These are phyloP conservation scores for Polypterus senegalus DNA, from an alignment of 2,113 vertebrate species.

Conservation along the genomic window DNA sequence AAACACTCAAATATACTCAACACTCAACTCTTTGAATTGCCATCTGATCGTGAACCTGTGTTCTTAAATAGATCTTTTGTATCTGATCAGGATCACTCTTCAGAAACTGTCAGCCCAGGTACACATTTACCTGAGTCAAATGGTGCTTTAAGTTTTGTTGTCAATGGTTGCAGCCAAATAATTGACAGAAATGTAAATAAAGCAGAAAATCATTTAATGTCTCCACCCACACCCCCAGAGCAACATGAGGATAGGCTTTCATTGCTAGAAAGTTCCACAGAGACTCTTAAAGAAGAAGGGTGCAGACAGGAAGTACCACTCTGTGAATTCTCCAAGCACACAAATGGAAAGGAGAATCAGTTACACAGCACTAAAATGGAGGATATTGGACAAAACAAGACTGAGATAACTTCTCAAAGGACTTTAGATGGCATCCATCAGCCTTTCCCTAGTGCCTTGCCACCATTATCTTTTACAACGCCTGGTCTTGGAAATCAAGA, in stretches of 20 bases:
- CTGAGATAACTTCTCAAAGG: conserved; percentile 42
- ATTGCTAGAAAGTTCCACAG: conserved; percentile 64
- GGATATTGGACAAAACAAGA: conserved; percentile 29
- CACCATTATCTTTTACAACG: conserved; percentile 18
- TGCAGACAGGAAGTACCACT: conserved; percentile 36
- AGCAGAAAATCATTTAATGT: conserved; percentile 18
- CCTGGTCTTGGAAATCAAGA: conserved; percentile 52
- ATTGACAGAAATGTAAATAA: conserved; percentile 20
- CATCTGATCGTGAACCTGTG: too few species aligned
- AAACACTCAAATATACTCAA: too few species aligned
- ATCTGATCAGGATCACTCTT: background rate
- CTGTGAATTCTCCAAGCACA: conserved; percentile 13
- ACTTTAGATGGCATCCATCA: conserved; percentile 54
- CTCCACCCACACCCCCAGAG: conserved; percentile 27
- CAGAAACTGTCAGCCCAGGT: background rate
- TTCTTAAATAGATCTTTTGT: too few species aligned
- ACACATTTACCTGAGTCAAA: conserved; percentile 12
- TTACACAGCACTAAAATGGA: conserved; percentile 31
- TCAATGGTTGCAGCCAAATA: conserved; percentile 29
- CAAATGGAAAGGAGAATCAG: conserved; percentile 18
- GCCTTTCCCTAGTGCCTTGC: conserved; percentile 74
- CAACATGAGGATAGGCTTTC: conserved; percentile 44
- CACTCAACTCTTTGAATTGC: too few species aligned
- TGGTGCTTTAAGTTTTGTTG: conserved; percentile 32
- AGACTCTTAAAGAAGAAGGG: conserved; percentile 65